Percentiles rank a stretch among this genome's conserved stretches.
Conservation (phyloP, 2,797 vertebrate species). For the Gastrophryne carolinensis region DNA sequence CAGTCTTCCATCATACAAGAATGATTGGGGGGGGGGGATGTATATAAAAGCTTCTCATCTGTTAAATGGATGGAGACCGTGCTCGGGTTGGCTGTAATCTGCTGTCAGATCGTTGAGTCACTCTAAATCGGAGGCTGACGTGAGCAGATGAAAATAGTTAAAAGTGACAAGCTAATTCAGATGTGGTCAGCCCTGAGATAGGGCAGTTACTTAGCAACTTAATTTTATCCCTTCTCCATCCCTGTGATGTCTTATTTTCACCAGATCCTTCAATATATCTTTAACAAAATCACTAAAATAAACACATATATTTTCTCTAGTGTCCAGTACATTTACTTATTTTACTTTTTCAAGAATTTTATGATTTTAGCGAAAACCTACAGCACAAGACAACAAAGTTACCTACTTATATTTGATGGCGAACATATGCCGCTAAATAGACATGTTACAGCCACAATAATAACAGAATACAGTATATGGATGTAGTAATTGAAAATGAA, state of each 20-base stretch:
- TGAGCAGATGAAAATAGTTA: slow-evolving; percentile 31
- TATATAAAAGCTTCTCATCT: not conserved
- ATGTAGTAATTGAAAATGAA: too few species aligned
- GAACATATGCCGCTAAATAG: too few species aligned
- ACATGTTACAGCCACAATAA: too few species aligned
- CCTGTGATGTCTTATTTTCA: not conserved
- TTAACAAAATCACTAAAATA: too few species aligned
- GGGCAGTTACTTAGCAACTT: slow-evolving; percentile 35
- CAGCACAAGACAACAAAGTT: too few species aligned
- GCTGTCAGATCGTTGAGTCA: slow-evolving; percentile 23
- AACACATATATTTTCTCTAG: too few species aligned
- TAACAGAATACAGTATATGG: too few species aligned
- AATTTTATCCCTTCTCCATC: not conserved
- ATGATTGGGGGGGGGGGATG: not conserved
- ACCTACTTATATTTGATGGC: too few species aligned
- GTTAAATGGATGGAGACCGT: not conserved
- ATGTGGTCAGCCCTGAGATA: not conserved
- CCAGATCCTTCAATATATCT: slow-evolving; percentile 2
- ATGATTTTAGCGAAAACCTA: too few species aligned
- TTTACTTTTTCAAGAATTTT: too few species aligned
- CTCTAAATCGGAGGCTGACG: slow-evolving; percentile 21
- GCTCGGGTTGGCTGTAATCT: not conserved
- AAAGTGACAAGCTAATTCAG: slow-evolving; percentile 13
- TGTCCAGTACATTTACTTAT: too few species aligned
- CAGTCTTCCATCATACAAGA: too few species aligned